phyloP scores from a whole-genome alignment of 2,113 vertebrate genomes.

The Sakesphorus luctuosus region DNA sequence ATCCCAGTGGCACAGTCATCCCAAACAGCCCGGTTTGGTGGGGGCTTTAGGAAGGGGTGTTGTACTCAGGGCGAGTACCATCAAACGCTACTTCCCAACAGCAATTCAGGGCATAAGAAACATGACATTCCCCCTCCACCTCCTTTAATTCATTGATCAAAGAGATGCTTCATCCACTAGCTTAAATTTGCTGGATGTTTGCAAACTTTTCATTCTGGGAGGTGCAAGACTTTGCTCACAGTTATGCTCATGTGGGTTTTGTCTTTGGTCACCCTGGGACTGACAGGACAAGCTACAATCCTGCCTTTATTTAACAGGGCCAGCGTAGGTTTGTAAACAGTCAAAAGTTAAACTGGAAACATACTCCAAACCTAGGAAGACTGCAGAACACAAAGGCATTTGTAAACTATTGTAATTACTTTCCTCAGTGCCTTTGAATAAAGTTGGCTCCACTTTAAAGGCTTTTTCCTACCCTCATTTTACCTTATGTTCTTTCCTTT shows the following conservation, averaged over 20 bases:
- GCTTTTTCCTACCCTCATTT: constrained; percentile 49
- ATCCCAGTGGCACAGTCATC: constrained; percentile 17
- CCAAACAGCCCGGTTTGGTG: constrained; percentile 37
- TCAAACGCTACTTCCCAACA: background rate
- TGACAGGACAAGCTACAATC: background rate
- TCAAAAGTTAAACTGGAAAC: constrained; percentile 32
- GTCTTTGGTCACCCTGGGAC: background rate
- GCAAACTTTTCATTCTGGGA: background rate
- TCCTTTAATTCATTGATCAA: constrained; percentile 33
- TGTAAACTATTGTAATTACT: constrained; percentile 55
- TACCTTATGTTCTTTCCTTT: constrained; percentile 40
- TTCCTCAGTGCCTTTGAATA: constrained; percentile 62
- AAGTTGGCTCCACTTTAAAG: constrained; percentile 68
- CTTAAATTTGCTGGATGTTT: background rate
- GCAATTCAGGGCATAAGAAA: background rate
- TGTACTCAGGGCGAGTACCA: background rate
- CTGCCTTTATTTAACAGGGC: constrained; percentile 4
- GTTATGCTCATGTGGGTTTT: background rate
- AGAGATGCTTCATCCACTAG: background rate
- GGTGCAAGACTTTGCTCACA: background rate
- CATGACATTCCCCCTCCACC: background rate
- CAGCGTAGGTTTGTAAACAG: constrained; percentile 31
- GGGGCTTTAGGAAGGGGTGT: background rate
- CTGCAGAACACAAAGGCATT: constrained; percentile 48
- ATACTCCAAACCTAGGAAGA: constrained; percentile 34